These are phyloP conservation scores for Panorpa germanica DNA, from an alignment of 2,888 invertebrate genomes.

Conservation along the genomic window DNA sequence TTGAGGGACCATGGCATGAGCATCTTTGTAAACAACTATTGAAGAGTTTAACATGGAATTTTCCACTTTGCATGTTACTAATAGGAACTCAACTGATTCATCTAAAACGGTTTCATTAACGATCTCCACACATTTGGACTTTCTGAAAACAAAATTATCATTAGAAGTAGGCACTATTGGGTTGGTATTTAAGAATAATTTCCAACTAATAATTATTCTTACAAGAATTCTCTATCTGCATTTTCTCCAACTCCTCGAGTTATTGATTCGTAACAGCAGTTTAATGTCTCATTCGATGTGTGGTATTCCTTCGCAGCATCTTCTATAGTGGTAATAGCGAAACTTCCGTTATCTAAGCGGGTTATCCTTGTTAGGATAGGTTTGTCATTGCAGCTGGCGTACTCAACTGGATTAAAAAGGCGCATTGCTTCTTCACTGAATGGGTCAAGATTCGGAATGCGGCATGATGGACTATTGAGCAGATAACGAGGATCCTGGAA, in stretches of 20 bases:
- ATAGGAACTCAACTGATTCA: slow-evolving; percentile 24
- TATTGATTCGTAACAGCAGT: slow-evolving; percentile 16
- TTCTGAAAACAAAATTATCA: slow-evolving; percentile 19
- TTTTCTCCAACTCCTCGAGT: too few species aligned
- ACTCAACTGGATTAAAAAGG: slow-evolving; percentile 24
- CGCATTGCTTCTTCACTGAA: slow-evolving; percentile 26
- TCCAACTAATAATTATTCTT: slow-evolving; percentile 8
- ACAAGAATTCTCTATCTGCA: slow-evolving; percentile 12
- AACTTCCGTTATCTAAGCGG: too few species aligned
- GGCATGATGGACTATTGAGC: slow-evolving; percentile 32
- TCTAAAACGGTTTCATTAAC: slow-evolving; percentile 19
- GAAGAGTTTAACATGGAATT: too few species aligned
- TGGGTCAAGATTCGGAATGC: slow-evolving; percentile 31
- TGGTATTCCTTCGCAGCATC: slow-evolving; percentile 10
- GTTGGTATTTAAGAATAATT: slow-evolving; percentile 6
- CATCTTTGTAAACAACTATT: too few species aligned
- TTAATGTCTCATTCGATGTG: slow-evolving; percentile 10
- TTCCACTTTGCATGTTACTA: slow-evolving; percentile 32
- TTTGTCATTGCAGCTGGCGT: too few species aligned
- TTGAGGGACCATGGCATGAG: slow-evolving; percentile 34
- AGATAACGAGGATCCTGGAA: too few species aligned
- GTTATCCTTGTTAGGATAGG: too few species aligned
- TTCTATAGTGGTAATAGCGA: slow-evolving; percentile 9
- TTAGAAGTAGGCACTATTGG: slow-evolving; percentile 5
- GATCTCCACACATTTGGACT: slow-evolving; percentile 28